Evolutionary conservation across 2,888 invertebrate species (phyloP).

Genomic region (Chrysina gloriosa): DNA sequence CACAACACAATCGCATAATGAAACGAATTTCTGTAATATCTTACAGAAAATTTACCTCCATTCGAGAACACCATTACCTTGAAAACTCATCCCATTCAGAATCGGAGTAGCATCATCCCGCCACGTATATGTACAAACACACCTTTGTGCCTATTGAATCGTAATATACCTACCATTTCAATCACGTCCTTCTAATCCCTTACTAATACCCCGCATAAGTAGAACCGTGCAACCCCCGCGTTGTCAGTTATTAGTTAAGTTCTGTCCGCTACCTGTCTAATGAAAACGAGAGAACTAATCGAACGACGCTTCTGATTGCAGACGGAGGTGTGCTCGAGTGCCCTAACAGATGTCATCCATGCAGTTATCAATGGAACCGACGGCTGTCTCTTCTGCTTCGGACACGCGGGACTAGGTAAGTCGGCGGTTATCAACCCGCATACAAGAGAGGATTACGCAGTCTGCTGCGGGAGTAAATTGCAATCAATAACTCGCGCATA

Average conservation of each 20-base stretch:
- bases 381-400: conserved; percentile 90
- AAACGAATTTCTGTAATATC: too few species aligned
- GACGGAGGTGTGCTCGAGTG: conserved; percentile 92
- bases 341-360: conserved; percentile 93
- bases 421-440: conserved; percentile 10
- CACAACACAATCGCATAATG: too few species aligned
- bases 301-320: conserved; percentile 68
- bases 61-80: too few species aligned
- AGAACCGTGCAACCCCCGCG: background rate
- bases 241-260: conserved; percentile 24
- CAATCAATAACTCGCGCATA: conserved; percentile 36
- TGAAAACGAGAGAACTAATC: background rate
- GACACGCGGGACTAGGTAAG: conserved; percentile 86
- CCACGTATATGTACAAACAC: too few species aligned
- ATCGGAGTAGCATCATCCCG: too few species aligned
- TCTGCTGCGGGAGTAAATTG: conserved; percentile 23
- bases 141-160: too few species aligned
- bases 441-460: conserved; percentile 32
- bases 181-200: conserved; percentile 6
- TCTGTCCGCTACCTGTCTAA: background rate
- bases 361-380: conserved; percentile 95
- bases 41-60: too few species aligned
- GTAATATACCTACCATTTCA: too few species aligned
- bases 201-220: conserved; percentile 4
- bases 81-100: too few species aligned